phyloP scores from a whole-genome alignment of 2,797 vertebrate genomes.

The Sparus aurata region DNA sequence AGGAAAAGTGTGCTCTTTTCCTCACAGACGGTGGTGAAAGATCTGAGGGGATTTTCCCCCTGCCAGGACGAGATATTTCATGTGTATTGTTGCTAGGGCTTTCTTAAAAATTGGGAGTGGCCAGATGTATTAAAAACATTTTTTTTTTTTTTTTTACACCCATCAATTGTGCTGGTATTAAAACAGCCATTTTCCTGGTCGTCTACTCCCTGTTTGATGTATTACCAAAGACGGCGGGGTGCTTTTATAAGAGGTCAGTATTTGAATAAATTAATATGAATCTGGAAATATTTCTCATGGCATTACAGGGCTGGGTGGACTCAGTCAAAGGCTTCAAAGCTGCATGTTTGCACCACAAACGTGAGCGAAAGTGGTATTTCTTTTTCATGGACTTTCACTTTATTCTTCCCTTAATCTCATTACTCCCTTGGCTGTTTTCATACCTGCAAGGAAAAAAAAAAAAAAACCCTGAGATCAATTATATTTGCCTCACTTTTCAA shows the following conservation, averaged over 20 bases:
- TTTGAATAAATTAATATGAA: conserved; percentile 83
- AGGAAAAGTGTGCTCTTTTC: conserved; percentile 46
- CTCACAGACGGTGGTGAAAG: conserved; percentile 61
- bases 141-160: conserved; percentile 53
- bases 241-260: conserved; percentile 74
- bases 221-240: conserved; percentile 73
- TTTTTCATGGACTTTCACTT: conserved; percentile 77
- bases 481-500: conserved; percentile 88
- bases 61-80: conserved; percentile 69
- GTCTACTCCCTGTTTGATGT: conserved; percentile 79
- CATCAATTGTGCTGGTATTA: conserved; percentile 74
- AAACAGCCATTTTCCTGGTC: conserved; percentile 73
- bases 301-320: conserved; percentile 60
- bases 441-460: conserved; percentile 78
- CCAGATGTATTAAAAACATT: conserved; percentile 55
- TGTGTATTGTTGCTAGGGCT: conserved; percentile 73
- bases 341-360: conserved; percentile 73
- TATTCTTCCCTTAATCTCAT: conserved; percentile 84
- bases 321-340: conserved; percentile 72
- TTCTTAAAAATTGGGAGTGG: conserved; percentile 59
- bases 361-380: conserved; percentile 65
- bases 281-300: conserved; percentile 82
- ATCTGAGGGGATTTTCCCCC: conserved; percentile 66
- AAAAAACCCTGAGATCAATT: conserved; percentile 83
- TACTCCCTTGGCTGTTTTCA: conserved; percentile 84